These are phyloP conservation scores for Seira musarum DNA, from an alignment of 2,888 invertebrate genomes.

Conservation along the genomic window DNA sequence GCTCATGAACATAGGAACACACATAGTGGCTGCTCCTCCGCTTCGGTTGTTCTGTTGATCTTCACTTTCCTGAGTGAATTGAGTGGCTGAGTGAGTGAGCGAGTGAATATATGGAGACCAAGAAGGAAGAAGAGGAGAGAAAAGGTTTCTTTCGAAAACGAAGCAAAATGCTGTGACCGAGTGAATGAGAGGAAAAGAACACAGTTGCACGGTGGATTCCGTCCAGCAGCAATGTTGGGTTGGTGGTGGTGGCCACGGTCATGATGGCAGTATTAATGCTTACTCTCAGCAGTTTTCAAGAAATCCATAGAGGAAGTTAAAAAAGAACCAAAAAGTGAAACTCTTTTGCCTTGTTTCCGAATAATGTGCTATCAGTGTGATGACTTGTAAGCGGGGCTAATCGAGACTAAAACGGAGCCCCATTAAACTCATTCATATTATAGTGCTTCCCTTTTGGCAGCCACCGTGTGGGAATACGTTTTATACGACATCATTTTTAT, in stretches of 20 bases:
- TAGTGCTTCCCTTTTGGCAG: conserved; percentile 39
- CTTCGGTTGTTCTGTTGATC: too few relatives aligned
- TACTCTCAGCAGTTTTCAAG: too few relatives aligned
- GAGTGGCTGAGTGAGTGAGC: too few relatives aligned
- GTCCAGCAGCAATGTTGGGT: conserved; percentile 36
- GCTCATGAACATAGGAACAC: too few relatives aligned
- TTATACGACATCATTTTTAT: conserved; percentile 23
- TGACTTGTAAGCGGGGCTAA: conserved; percentile 27
- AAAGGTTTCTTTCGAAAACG: not conserved
- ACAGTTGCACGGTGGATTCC: conserved; percentile 39
- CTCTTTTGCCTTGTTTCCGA: too few relatives aligned
- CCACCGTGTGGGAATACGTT: conserved; percentile 20
- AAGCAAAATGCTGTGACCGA: conserved; percentile 41
- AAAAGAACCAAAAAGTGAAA: too few relatives aligned
- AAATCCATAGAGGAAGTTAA: too few relatives aligned
- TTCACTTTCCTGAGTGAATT: too few relatives aligned
- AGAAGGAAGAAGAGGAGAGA: too few relatives aligned
- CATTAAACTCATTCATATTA: conserved; percentile 19
- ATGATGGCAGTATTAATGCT: conserved; percentile 15
- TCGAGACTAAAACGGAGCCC: conserved; percentile 39
- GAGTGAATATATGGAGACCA: too few relatives aligned
- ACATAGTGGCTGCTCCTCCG: too few relatives aligned
- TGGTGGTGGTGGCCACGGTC: conserved; percentile 21
- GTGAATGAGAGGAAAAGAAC: conserved; percentile 32
- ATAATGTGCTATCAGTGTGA: too few relatives aligned